Conservation (phyloP, 2,888 invertebrate genomes). For the Xestoiulus laeticollis region DNA sequence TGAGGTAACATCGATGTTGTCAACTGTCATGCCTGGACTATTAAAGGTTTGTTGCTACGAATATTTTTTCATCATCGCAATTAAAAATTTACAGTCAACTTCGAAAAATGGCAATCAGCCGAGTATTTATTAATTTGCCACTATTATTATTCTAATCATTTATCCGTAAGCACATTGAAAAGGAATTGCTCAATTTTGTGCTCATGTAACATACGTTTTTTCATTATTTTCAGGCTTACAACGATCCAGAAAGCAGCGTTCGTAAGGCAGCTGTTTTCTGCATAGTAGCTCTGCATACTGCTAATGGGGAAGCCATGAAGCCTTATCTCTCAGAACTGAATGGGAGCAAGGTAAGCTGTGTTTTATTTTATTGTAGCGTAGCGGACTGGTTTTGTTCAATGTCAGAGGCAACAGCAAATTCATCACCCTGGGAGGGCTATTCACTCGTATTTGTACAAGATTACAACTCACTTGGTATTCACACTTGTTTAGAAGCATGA, state of each 20-base stretch:
- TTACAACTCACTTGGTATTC: no score
- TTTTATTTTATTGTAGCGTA: neutral
- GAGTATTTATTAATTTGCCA: no score
- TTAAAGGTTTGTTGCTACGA: conserved; percentile 78
- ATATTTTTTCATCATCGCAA: no score
- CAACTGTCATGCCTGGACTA: conserved; percentile 86
- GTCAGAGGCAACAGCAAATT: no score
- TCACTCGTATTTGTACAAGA: no score
- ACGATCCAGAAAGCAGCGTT: conserved; percentile 89
- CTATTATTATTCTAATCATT: no score
- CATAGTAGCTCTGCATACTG: conserved; percentile 92
- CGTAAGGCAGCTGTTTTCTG: conserved; percentile 97
- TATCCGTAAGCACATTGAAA: no score
- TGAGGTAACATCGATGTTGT: conserved; percentile 75
- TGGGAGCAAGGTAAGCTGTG: conserved; percentile 80
- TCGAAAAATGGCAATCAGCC: no score
- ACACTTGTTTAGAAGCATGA: no score
- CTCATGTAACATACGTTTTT: conserved; percentile 31
- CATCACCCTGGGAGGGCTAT: no score
- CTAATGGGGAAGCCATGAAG: conserved; percentile 81
- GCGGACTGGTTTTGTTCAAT: no score
- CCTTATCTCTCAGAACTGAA: conserved; percentile 83
- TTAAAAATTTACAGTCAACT: no score
- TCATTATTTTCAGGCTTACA: conserved; percentile 76
- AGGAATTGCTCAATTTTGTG: neutral